Evolutionary conservation across 2,113 vertebrate genomes (phyloP), one percentile per base, ranked within the genome.

Genomic region (Xiphophorus hellerii): DNA sequence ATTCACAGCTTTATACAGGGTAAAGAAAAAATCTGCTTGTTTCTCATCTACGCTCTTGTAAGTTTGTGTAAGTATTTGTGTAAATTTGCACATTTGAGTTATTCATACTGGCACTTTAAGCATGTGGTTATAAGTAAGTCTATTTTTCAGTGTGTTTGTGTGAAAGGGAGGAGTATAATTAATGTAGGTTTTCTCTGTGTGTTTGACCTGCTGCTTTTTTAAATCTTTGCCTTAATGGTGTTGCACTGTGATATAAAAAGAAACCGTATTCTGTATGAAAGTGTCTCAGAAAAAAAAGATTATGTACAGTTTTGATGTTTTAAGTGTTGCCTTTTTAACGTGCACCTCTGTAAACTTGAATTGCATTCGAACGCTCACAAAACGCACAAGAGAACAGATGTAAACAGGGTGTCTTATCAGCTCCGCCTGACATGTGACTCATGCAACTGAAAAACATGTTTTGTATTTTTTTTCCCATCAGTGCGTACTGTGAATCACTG

Each of bases 211-310:
- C 79, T 74, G 73, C 72, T 84, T 86, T 54, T 28, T 63, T 30
- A 31, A 35, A 29, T 81, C 25, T 2, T 74, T n/a, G 89, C 89
- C 89, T 91, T 89, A 85, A 90, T 79, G 67, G 60, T 81, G 66
- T 74, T 61, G 72, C 83, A 88, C 86, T 85, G 86, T 88, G 86
- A 83, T 62, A 77, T 81, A 82, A 73, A 85, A 65, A 78, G 0
- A 63, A 73, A 83, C 58, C 10, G 22, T 48, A 15, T 62, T 33
- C 35, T 79, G 65, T 73, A 74, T 81, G 81, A 77, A 72, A 30
- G 54, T 69, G 30, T 77, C 70, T 74, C 6, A 76, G 13, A 29
- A 39, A 70, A 60, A 33, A 68, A 62, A 62, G 60, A 1, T 44
- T 67, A 35, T 33, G 68, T 66, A 37, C 69, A 12, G 7, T 3